Evolutionary conservation across 2,888 invertebrate genomes (phyloP), one percentile per base, ranked within the genome.

Genomic region (Tetrapedia diversipes): DNA sequence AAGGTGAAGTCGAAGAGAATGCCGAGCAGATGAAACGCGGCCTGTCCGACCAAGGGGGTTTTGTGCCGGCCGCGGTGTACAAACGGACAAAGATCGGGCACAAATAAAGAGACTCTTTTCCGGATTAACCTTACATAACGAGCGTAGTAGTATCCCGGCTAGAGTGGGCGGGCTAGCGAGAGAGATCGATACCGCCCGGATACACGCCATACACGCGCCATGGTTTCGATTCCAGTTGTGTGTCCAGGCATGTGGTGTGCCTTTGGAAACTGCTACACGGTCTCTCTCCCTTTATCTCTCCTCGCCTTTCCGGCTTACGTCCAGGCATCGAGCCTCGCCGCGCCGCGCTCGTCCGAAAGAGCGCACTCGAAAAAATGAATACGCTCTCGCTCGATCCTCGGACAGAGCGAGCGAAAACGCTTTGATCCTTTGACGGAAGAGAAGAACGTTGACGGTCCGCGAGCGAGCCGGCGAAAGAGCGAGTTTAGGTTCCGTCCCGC

Each of bases 51-150:
- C 39, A 16, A 11, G n/a, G 6, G 39, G 4, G 2, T 27, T 8
- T n/a, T n/a, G n/a, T n/a, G n/a, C n/a, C n/a, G n/a, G 32, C 1
- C n/a, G 11, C 7, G 24, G 14, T 39, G 27, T 24, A 71, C 19
- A 47, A 37, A 14, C 32, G 60, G 24, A 76, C 77, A 74, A 76
- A 77, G 77, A 77, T 70, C 61, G 37, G 67, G 41, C 24, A 29
- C 39, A 60, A 78, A 78, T 77, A 72, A 68, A 79, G 60, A 63
- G 41, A 70, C 77, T 65, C 61, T 65, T 71, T 74, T 64, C 22
- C 56, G 47, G 67, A 78, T 78, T 64, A 78, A 78, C 60, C 59
- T 78, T 68, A 73, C 68, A 10, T 78, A 79, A 79, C 65, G 73
- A 79, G 67, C 66, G 29, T 11, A 41, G 41, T 29, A n/a, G n/a